Evolutionary conservation across 2,113 vertebrate species (phyloP), one percentile per base, ranked within the genome.

Genomic region (Mastomys coucha): DNA sequence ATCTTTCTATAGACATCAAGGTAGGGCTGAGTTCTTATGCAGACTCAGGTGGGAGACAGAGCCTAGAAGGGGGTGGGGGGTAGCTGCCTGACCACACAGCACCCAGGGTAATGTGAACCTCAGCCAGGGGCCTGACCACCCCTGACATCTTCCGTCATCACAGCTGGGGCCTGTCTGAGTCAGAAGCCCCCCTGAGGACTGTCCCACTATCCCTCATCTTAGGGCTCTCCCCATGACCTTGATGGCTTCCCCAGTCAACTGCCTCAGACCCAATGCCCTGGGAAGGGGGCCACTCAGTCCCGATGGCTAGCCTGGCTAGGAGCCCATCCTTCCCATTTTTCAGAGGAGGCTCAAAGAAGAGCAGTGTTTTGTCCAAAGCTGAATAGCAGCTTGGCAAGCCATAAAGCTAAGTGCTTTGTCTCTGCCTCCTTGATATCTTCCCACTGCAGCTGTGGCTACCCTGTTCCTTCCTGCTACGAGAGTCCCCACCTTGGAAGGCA

Each of bases 61-160:
- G 22, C 28, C 28, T 49, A 24, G 63, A 80, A 51, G 72, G 65
- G 31, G 45, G 20, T 22, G 0, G 0, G 65, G 42, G 14, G n/a
- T n/a, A n/a, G 39, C 58, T 14, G 13, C 49, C 36, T 33, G 36
- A 45, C 49, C 65, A 26, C 63, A 1, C 14, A 45, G 63, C 2
- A 1, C 49, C 63, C 75, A 0, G 12, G n/a, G 36, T n/a, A 7
- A 4, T 0, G 0, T 1, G 39, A 51, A n/a, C 51, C 63, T 0
- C 2, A 51, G 33, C 1, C 1, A 2, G 42, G 5, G 60, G 8
- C 56, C 77, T 24, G 65, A 45, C 91, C 42, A 1, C 0, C 20
- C 65, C 78, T 17, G 13, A 14, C 7, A 5, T 42, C 75, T 12
- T 72, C 77, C 12, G 14, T 28, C 49, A 31, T 5, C 31, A 49